phyloP scores from a whole-genome alignment of 2,113 vertebrate genomes.

The Podilymbus podiceps region DNA sequence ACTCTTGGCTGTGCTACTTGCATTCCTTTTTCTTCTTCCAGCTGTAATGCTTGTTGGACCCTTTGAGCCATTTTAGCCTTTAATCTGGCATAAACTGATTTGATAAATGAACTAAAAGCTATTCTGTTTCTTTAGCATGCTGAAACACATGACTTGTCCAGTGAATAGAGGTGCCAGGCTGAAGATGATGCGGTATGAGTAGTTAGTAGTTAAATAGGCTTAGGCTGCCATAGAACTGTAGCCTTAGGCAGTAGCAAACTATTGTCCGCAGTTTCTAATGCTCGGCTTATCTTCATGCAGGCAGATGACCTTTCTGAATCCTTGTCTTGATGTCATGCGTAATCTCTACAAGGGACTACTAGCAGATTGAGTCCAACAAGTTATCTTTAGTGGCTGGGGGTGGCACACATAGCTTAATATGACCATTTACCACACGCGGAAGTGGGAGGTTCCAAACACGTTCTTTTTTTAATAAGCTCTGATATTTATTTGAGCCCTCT shows the following conservation, averaged over 20 bases:
- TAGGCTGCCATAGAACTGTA: neutral
- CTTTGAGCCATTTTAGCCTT: neutral
- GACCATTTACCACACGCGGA: accelerated
- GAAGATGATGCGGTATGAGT: neutral
- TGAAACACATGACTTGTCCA: neutral
- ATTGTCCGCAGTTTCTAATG: neutral
- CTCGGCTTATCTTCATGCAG: neutral
- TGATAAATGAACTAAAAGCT: neutral
- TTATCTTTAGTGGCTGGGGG: neutral
- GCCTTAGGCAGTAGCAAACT: neutral
- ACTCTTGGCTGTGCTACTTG: neutral
- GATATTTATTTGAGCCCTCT: neutral
- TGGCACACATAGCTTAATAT: neutral
- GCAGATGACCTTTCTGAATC: neutral
- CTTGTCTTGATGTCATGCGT: neutral
- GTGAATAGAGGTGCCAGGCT: neutral
- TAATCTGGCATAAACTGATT: neutral
- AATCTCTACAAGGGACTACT: neutral
- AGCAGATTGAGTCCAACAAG: neutral
- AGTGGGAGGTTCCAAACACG: neutral
- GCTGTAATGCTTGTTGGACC: neutral
- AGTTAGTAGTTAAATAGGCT: neutral
- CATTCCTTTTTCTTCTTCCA: neutral
- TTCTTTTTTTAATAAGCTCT: neutral
- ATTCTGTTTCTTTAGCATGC: neutral